These are phyloP conservation scores for Trichonephila clavipes DNA, from an alignment of 1,140 invertebrate genomes.

Conservation along the genomic window DNA sequence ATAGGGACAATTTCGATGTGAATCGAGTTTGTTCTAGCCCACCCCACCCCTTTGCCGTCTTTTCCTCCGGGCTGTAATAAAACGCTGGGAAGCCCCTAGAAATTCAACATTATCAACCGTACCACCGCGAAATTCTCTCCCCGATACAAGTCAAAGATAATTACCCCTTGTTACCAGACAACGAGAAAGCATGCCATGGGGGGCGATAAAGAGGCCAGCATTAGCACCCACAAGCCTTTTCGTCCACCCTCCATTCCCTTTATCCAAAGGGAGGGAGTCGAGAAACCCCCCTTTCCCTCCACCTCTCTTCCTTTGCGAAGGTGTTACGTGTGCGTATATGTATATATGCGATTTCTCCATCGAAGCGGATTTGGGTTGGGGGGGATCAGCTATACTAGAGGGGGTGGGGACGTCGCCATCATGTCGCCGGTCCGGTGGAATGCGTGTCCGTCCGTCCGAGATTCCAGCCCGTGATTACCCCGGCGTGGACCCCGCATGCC, in stretches of 20 bases:
- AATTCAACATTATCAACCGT: slow-evolving; percentile 38
- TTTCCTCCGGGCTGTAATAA: slow-evolving; percentile 66
- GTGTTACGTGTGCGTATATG: slow-evolving; percentile 55
- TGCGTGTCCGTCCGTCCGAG: slow-evolving; percentile 70
- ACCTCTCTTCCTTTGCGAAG: slow-evolving; percentile 8
- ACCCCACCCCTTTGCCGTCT: not conserved
- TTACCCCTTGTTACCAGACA: slow-evolving; percentile 75
- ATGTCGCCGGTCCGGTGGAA: slow-evolving; percentile 70
- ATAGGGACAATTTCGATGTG: slow-evolving; percentile 30
- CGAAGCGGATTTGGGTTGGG: slow-evolving; percentile 64
- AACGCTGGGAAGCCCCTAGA: slow-evolving; percentile 41
- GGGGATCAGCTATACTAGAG: not conserved
- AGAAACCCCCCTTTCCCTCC: not conserved
- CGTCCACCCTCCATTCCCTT: not conserved
- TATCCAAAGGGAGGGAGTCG: not conserved
- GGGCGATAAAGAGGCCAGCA: slow-evolving; percentile 70
- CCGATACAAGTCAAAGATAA: slow-evolving; percentile 71
- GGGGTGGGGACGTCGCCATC: slow-evolving; percentile 53
- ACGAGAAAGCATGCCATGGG: slow-evolving; percentile 73
- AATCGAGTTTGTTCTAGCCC: slow-evolving; percentile 49
- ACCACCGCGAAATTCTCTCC: slow-evolving; percentile 45
- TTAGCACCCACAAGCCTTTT: slow-evolving; percentile 47
- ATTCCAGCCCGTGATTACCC: slow-evolving; percentile 74
- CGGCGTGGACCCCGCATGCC: slow-evolving; percentile 69
- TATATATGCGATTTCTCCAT: slow-evolving; percentile 61